Conservation (phyloP, 2,797 vertebrate species). For the Sebastes vulpes region DNA sequence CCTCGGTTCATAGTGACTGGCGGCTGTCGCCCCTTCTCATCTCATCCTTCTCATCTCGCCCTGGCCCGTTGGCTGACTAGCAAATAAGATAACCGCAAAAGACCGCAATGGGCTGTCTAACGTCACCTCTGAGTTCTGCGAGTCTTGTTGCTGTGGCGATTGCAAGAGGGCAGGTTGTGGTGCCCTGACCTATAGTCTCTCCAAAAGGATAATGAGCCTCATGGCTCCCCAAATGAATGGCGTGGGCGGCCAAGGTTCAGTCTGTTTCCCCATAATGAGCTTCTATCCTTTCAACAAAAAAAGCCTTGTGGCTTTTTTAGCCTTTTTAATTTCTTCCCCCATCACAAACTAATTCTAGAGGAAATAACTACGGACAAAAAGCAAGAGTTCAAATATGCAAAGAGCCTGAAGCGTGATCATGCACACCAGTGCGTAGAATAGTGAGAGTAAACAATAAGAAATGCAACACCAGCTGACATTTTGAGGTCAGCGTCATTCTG, state of each 20-base stretch:
- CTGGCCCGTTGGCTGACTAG: conserved; percentile 39
- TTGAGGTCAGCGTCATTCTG: conserved; percentile 84
- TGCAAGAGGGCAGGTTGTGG: conserved; percentile 64
- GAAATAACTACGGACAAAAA: conserved; percentile 62
- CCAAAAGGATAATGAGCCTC: conserved; percentile 83
- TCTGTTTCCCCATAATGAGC: conserved; percentile 77
- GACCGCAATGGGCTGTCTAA: conserved; percentile 31
- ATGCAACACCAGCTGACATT: conserved; percentile 85
- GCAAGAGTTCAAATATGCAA: conserved; percentile 68
- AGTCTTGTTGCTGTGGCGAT: conserved; percentile 75
- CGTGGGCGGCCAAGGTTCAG: conserved; percentile 73
- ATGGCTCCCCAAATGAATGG: conserved; percentile 79
- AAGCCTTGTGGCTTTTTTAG: conserved; percentile 56
- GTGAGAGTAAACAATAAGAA: conserved; percentile 78
- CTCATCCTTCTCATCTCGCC: conserved; percentile 38
- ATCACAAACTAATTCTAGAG: conserved; percentile 27
- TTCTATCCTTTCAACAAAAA: conserved; percentile 60
- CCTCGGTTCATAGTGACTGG: conserved; percentile 52
- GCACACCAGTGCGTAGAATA: conserved; percentile 62
- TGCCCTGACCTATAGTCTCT: conserved; percentile 75
- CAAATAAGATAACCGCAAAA: conserved; percentile 49
- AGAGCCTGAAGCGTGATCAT: conserved; percentile 65
- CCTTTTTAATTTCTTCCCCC: conserved; percentile 51
- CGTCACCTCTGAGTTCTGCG: conserved; percentile 48
- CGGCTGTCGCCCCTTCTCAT: conserved; percentile 54